Conservation (phyloP, 2,113 vertebrate species). For the Numida meleagris region DNA sequence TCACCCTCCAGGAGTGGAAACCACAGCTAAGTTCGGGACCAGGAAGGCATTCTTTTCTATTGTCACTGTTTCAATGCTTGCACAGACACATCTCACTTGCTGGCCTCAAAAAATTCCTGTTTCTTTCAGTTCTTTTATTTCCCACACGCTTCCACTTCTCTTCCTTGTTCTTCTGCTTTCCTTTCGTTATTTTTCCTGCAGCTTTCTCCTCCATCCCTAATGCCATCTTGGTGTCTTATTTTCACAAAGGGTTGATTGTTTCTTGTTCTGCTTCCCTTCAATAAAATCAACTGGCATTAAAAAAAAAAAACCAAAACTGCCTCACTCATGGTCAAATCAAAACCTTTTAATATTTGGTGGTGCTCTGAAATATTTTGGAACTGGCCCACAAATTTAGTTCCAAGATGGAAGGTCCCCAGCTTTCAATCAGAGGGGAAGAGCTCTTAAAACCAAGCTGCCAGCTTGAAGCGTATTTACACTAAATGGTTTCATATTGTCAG, state of each 20-base stretch:
- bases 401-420: constrained; percentile 45
- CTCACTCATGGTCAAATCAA: constrained; percentile 14
- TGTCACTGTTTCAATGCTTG: not conserved
- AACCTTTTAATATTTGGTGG: constrained; percentile 55
- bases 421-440: not conserved
- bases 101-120: not conserved
- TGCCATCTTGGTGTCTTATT: not conserved
- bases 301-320: not conserved
- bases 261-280: constrained; percentile 33
- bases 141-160: not conserved
- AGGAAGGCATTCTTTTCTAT: not conserved
- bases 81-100: not conserved
- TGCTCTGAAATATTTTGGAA: constrained; percentile 40
- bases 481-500: not conserved
- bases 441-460: constrained; percentile 28
- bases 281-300: constrained; percentile 28
- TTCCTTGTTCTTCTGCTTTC: not conserved
- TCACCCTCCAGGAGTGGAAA: not conserved
- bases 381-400: not conserved
- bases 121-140: not conserved
- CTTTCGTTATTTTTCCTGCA: not conserved
- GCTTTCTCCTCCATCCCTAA: not conserved
- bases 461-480: not conserved
- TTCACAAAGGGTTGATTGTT: constrained; percentile 1
- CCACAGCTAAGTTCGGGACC: not conserved